Percentiles rank a stretch among this genome's conserved stretches.
Evolutionary conservation across 2,797 vertebrate genomes (phyloP).

Genomic region (Liparis tanakae): DNA sequence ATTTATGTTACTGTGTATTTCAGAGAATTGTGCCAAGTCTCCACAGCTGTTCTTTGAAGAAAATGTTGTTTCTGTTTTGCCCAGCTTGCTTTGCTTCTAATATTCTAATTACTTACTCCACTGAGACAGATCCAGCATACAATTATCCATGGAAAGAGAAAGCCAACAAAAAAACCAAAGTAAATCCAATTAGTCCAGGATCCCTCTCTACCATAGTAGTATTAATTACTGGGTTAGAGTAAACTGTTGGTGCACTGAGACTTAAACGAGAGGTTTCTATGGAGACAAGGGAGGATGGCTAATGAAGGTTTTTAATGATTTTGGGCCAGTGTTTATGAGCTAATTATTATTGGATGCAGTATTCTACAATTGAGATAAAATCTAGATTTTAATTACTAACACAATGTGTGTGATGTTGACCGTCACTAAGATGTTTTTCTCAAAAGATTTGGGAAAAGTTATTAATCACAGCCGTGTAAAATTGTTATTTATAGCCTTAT

Average conservation of each 20-base stretch:
- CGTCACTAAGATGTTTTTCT: not conserved
- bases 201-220: conserved; percentile 55
- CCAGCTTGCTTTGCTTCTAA: conserved; percentile 61
- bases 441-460: not conserved
- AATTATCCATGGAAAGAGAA: conserved; percentile 58
- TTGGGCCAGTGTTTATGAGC: conserved; percentile 54
- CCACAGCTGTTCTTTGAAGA: conserved; percentile 31
- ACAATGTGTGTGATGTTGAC: not conserved
- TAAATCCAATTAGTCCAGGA: conserved; percentile 72
- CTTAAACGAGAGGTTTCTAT: conserved; percentile 58
- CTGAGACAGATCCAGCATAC: conserved; percentile 55
- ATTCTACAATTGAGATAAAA: conserved; percentile 12
- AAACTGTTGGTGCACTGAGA: conserved; percentile 42
- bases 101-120: conserved; percentile 68
- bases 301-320: conserved; percentile 52
- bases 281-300: conserved; percentile 58
- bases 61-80: conserved; percentile 43
- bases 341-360: not conserved
- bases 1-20: conserved; percentile 36
- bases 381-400: not conserved
- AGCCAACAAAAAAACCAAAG: conserved; percentile 56
- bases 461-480: conserved; percentile 2
- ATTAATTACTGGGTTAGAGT: conserved; percentile 67
- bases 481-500: not conserved
- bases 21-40: conserved; percentile 29